Conservation (phyloP, 2,888 invertebrate species). For the Arge pagana region DNA sequence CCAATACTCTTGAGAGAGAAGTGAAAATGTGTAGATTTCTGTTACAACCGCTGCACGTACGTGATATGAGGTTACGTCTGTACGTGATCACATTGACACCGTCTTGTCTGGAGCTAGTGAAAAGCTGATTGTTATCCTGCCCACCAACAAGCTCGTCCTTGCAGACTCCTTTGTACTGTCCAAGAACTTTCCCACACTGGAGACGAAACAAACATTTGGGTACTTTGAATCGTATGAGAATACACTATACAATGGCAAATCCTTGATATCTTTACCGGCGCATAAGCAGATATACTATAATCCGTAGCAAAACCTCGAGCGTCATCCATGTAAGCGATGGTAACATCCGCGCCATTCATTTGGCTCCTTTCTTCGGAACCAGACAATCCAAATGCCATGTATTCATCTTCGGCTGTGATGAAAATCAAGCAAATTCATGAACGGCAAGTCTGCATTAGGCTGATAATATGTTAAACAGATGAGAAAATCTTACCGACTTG, state of each 20-base stretch:
- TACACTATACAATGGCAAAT: neutral
- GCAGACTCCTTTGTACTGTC: constrained; percentile 85
- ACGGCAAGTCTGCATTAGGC: neutral
- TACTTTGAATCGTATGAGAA: too few species aligned
- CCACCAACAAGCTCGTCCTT: constrained; percentile 82
- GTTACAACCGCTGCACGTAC: constrained; percentile 66
- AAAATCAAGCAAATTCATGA: neutral
- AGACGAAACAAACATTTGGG: constrained; percentile 38
- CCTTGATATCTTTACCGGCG: constrained; percentile 66
- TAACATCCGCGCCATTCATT: constrained; percentile 87
- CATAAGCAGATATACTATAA: constrained; percentile 82
- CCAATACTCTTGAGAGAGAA: neutral
- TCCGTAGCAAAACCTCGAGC: constrained; percentile 77
- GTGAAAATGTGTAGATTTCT: neutral
- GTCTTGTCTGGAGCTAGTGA: constrained; percentile 71
- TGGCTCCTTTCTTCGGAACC: constrained; percentile 71
- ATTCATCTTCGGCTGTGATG: constrained; percentile 77
- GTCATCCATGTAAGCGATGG: constrained; percentile 75
- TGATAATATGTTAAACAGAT: constrained; percentile 13
- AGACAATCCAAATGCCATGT: constrained; percentile 88
- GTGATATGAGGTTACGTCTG: constrained; percentile 74
- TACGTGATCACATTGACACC: constrained; percentile 82
- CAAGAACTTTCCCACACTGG: constrained; percentile 84
- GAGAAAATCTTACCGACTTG: constrained; percentile 62
- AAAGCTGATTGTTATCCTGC: constrained; percentile 80